Conservation (phyloP, 2,888 invertebrate species). For the Eupsilia transversa region DNA sequence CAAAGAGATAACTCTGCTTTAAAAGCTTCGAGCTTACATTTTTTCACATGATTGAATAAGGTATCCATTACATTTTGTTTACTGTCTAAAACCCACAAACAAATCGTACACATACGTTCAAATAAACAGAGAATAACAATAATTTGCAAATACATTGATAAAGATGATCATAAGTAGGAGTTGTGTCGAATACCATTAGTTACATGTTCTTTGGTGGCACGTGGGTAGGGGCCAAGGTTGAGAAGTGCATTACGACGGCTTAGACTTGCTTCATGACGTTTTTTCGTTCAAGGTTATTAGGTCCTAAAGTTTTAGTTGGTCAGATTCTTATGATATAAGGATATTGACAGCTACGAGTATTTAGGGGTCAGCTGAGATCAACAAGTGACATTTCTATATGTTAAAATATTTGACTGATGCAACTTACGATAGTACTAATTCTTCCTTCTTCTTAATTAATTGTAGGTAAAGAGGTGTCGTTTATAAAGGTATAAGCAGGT, state of each 20-base stretch:
- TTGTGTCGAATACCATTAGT: conserved; percentile 74
- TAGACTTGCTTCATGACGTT: conserved; percentile 34
- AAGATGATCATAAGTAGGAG: conserved; percentile 73
- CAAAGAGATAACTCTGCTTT: no score
- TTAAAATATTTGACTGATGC: neutral
- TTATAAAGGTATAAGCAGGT: neutral
- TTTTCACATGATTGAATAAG: no score
- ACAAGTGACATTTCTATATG: neutral
- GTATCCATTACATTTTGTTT: conserved; percentile 14
- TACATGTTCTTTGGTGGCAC: conserved; percentile 59
- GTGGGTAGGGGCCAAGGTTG: conserved; percentile 75
- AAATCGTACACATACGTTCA: conserved; percentile 59
- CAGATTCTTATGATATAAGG: neutral
- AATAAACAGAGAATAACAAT: conserved; percentile 64
- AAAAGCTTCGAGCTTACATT: no score
- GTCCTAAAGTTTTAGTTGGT: neutral
- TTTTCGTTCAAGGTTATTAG: conserved; percentile 21
- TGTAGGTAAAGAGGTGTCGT: neutral
- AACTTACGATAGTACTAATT: neutral
- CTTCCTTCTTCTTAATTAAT: neutral
- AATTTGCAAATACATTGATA: conserved; percentile 69
- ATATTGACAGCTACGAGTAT: neutral
- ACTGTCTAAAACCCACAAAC: conserved; percentile 37
- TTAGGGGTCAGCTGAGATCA: neutral
- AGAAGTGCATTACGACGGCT: conserved; percentile 55